phyloP scores from a whole-genome alignment of 2,888 invertebrate genomes.

The Listrodromus nycthemerus region DNA sequence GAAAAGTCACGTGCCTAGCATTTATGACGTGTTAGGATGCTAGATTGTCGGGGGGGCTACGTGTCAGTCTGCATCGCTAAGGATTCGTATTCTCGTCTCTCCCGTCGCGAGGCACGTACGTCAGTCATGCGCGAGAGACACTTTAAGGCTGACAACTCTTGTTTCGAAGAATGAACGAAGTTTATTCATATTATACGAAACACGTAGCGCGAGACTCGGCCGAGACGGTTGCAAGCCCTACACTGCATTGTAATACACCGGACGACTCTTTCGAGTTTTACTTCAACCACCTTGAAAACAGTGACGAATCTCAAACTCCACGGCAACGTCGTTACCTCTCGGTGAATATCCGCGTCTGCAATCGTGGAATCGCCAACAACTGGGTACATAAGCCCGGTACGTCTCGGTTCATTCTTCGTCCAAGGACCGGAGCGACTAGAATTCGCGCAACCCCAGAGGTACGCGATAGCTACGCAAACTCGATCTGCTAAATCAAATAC shows the following conservation, averaged over 20 bases:
- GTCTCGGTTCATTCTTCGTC: slow-evolving; percentile 54
- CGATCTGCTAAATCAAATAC: slow-evolving; percentile 69
- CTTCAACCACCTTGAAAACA: background rate
- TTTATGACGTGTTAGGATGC: slow-evolving; percentile 67
- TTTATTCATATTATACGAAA: slow-evolving; percentile 18
- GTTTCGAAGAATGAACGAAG: background rate
- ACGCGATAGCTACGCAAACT: slow-evolving; percentile 62
- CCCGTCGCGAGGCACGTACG: slow-evolving; percentile 2
- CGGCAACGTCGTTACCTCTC: background rate
- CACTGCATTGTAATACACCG: background rate
- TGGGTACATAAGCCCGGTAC: slow-evolving; percentile 40
- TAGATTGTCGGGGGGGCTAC: slow-evolving; percentile 51
- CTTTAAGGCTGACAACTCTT: background rate
- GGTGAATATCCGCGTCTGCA: background rate
- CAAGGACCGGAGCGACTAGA: slow-evolving; percentile 26
- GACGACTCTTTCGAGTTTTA: background rate
- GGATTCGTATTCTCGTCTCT: background rate
- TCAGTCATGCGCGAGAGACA: background rate
- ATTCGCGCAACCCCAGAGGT: slow-evolving; percentile 23
- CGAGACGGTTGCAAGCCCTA: background rate
- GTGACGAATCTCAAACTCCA: background rate
- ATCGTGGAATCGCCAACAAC: slow-evolving; percentile 28
- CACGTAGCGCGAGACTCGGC: slow-evolving; percentile 1
- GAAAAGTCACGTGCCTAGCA: slow-evolving; percentile 68
- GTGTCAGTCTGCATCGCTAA: slow-evolving; percentile 53